Base-by-base conservation (phyloP, 2,113 vertebrate genomes). In the Calonectris borealis region DNA sequence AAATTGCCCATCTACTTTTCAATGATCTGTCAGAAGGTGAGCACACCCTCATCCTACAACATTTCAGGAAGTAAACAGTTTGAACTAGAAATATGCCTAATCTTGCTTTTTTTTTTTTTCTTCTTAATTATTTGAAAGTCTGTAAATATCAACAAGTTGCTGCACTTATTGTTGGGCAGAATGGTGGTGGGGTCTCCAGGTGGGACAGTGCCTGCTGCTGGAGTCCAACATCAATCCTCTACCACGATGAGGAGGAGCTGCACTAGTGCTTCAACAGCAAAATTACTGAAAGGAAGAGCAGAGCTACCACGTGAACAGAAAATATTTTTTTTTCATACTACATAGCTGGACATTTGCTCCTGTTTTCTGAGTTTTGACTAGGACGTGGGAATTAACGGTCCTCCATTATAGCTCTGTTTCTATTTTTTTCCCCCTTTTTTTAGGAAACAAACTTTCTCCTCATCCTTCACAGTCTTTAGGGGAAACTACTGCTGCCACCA, bases 241-340 rank as follows among this genome's bases (percentile, higher is more conserved):
- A 32, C 27, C 19, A n/a, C 0, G 1, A 26, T 0, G 2, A 61
- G 11, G 10, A 57, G 26, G 0, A 70, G 31, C 18, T 73, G 31
- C 49, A 34, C 9, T 22, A 61, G 18, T 8, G 6, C 31, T 72
- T 60, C 62, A 65, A 36, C 11, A 54, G 11, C 7, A 90, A 29
- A 83, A 73, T 10, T 51, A 13, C 9, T 14, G 10, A 46, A 58
- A 51, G 8, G 17, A 90, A 76, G 18, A 77, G 16, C 13, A 82
- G 34, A 92, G 14, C 22, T n/a, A 73, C 17, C 14, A 60, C 0
- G 0, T 25, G 25, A 81, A 73, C 13, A 81, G 7, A 55, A 60
- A 76, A 36, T 7, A 40, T 5, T 13, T 31, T 3, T 4, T 83
- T 51, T 62, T 46, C 11, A 10, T 48, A n/a, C 32, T 71, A 6